Base-by-base conservation (phyloP, 35 echinoderm and acorn worm genomes). In the Patiria miniata region DNA sequence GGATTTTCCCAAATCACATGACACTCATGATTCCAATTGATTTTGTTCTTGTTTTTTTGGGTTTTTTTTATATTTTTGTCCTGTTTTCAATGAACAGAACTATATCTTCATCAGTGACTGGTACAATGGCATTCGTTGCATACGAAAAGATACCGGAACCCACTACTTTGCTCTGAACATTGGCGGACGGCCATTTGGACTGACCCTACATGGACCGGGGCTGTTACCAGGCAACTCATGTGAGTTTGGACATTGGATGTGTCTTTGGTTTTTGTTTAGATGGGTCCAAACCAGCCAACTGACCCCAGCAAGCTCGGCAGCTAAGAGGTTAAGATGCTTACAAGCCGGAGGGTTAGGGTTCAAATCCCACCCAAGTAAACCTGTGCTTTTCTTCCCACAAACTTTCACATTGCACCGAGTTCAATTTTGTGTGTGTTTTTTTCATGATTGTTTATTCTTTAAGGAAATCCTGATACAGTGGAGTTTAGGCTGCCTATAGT, bases 61-160 rank as follows among this genome's bases (percentile, higher is more conserved):
- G 42, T 47, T 47, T 47, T 47, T 47, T 47, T 30, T 73, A 1
- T 6, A 7, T 73, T 73, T 34, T 73, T 73, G 26, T 73, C n/a
- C n/a, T n/a, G n/a, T 73, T 73, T 73, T 68, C 16, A 22, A 26
- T 73, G 22, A 34, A 37, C 59, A 94, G 92, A 69, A 83, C 36
- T 86, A 94, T 30, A 79, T 94, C 40, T 94, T 94, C 18, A 21
- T 94, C 82, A 86, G 82, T 18, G 82, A 89, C 47, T 89, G 83
- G 82, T 68, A 56, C 37, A 83, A 84, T n/a, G 68, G 68, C 5
- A 59, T 94, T 37, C 56, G 77, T 16, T 86, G 92, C 61, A 37
- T 94, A 5, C 32, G 84, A 7, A 90, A 81, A 81, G 36, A 54
- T 2, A 81, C 82, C 9, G 87, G 88, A 9, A 44, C 18, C 16